Percentiles rank a stretch among this genome's conserved stretches.
These are phyloP conservation scores for Gymnocypris eckloni DNA, from an alignment of 2,797 vertebrate genomes.

Conservation along the genomic window DNA sequence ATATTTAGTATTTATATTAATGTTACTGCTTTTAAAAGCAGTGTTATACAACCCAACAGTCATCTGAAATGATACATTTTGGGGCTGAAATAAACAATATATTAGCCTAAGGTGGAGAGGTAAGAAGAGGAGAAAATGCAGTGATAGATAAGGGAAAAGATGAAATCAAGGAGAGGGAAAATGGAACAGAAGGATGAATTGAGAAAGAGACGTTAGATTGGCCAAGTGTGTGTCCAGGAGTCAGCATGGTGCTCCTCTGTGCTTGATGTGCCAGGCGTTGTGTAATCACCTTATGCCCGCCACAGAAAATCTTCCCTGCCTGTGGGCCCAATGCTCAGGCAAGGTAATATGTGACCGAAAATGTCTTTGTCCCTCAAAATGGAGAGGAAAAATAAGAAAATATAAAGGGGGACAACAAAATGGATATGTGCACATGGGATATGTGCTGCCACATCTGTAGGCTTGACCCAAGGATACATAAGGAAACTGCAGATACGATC, in stretches of 20 bases:
- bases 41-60: neutral
- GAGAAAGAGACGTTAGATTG: constrained; percentile 37
- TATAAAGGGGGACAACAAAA: constrained; percentile 5
- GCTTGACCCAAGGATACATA: neutral
- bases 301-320: constrained; percentile 28
- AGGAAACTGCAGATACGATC: neutral
- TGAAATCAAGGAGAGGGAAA: constrained; percentile 6
- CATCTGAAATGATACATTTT: neutral
- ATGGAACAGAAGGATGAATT: constrained; percentile 34
- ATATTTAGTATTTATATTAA: neutral
- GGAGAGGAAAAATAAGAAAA: neutral
- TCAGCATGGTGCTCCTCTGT: constrained; percentile 33
- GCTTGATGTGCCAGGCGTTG: constrained; percentile 42
- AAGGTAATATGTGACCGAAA: constrained; percentile 21
- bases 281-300: constrained; percentile 44
- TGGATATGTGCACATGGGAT: neutral
- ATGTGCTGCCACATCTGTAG: neutral
- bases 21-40: neutral
- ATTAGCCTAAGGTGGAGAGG: neutral
- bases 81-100: neutral
- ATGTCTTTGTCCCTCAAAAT: constrained; percentile 3
- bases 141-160: neutral
- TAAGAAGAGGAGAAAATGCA: neutral
- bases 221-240: constrained; percentile 40
- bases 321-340: constrained; percentile 1